A percentile compares a stretch with the other conserved stretches of the same genome.
phyloP scores from a whole-genome alignment of 2,888 invertebrate species.

The Aporophyla nigra region DNA sequence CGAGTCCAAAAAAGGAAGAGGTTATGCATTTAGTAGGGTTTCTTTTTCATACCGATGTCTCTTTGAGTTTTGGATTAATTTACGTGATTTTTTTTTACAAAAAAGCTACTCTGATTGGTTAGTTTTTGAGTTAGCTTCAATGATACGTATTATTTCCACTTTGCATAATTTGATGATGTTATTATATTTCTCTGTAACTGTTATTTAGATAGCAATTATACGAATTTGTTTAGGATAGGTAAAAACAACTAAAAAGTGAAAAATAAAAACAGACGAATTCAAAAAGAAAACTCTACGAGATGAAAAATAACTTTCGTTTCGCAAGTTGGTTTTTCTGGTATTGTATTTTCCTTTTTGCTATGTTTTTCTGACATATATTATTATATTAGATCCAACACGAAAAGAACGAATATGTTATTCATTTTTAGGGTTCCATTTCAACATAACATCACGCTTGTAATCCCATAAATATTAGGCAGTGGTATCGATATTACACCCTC shows the following conservation, averaged over 20 bases:
- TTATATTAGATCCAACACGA: no score
- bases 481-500: no score
- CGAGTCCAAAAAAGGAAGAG: neutral
- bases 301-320: neutral
- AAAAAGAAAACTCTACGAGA: neutral
- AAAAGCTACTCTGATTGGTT: neutral
- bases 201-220: neutral
- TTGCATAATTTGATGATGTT: neutral
- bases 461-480: no score
- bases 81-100: neutral
- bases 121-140: no score
- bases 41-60: neutral
- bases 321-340: neutral
- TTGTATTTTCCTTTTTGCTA: neutral
- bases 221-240: neutral
- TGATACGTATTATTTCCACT: no score
- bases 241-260: neutral
- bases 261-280: neutral
- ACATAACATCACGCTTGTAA: no score
- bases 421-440: no score
- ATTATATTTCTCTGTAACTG: neutral
- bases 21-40: neutral
- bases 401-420: no score
- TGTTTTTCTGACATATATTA: no score
- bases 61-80: neutral